These are phyloP conservation scores for Tachycineta bicolor DNA, from an alignment of 2,113 vertebrate species.

Conservation along the genomic window DNA sequence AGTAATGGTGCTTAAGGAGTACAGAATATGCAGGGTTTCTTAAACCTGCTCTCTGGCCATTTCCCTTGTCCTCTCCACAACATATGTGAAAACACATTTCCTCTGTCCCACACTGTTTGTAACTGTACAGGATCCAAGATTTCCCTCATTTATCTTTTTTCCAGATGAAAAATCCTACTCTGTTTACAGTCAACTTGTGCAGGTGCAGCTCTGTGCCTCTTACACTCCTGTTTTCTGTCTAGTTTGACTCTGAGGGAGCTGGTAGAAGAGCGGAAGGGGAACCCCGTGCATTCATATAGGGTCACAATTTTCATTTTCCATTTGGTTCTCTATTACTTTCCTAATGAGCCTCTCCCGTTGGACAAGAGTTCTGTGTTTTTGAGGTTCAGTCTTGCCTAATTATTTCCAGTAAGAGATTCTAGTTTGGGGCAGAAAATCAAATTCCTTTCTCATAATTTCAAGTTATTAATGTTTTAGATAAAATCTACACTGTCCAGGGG, in stretches of 20 bases:
- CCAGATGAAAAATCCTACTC: not conserved
- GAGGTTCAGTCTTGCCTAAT: not conserved
- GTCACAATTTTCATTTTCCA: not conserved
- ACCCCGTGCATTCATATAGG: not conserved
- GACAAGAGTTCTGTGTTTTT: not conserved
- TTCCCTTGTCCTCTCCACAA: not conserved
- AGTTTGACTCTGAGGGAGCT: not conserved
- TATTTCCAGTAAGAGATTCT: not conserved
- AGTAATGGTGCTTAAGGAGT: not conserved
- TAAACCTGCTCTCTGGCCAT: not conserved
- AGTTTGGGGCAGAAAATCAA: not conserved
- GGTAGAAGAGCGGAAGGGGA: not conserved
- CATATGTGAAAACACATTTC: fast-evolving
- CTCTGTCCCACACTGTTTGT: not conserved
- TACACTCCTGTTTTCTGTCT: not conserved
- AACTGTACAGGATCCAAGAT: not conserved
- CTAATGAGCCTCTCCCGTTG: not conserved
- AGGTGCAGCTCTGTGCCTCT: not conserved
- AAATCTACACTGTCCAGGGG: not conserved
- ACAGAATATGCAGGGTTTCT: not conserved
- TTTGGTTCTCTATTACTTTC: not conserved
- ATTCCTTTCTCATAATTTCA: not conserved
- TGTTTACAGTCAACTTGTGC: not conserved
- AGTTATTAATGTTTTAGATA: not conserved
- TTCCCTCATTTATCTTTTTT: not conserved